Percentiles rank a stretch among this genome's conserved stretches.
Evolutionary conservation across 2,888 invertebrate species (phyloP).

Genomic region (Polyommatus icarus): DNA sequence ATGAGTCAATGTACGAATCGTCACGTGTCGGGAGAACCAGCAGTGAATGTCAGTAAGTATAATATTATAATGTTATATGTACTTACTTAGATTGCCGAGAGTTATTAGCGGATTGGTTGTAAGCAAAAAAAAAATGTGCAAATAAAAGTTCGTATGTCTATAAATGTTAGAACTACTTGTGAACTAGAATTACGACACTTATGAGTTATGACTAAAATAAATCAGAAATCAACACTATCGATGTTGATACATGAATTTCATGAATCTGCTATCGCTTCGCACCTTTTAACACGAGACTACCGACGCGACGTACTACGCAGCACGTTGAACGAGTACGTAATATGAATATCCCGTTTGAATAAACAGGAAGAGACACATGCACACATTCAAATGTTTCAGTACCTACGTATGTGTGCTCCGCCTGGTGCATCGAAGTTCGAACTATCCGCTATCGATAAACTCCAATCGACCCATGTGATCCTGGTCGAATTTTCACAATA

Average conservation of each 20-base stretch:
- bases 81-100: no score
- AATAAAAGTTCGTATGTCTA: no score
- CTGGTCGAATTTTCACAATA: slow-evolving; percentile 1
- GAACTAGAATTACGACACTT: no score
- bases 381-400: slow-evolving; percentile 3
- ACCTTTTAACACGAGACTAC: background rate
- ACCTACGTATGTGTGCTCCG: background rate
- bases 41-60: no score
- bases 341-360: background rate
- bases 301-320: background rate
- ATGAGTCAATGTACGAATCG: no score
- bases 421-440: background rate
- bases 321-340: background rate
- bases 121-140: no score
- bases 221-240: background rate
- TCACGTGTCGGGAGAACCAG: no score
- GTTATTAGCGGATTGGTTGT: no score
- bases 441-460: background rate
- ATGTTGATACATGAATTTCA: background rate
- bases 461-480: background rate
- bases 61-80: no score
- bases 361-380: background rate
- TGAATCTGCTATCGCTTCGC: background rate
- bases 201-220: background rate
- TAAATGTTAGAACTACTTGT: no score